Conservation (phyloP, 2,113 vertebrate species). For the Laticauda colubrina region DNA sequence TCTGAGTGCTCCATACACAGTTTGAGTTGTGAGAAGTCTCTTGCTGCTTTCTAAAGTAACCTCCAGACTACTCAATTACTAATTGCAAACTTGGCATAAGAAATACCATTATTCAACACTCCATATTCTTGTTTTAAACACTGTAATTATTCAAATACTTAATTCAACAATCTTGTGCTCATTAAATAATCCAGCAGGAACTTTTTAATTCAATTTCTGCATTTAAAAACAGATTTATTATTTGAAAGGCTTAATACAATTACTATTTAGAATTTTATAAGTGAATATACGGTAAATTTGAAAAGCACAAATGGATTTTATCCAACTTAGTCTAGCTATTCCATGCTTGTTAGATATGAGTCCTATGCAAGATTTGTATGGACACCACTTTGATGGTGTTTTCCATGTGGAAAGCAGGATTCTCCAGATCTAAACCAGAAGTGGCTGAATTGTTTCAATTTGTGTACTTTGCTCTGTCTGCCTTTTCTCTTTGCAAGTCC, state of each 20-base stretch:
- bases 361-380: neutral
- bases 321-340: constrained; percentile 11
- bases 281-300: neutral
- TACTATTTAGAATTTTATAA: constrained; percentile 22
- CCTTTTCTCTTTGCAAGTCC: neutral
- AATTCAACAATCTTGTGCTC: constrained; percentile 55
- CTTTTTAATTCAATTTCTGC: constrained; percentile 36
- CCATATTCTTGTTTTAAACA: constrained; percentile 49
- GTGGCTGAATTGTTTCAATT: neutral
- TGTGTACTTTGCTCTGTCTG: neutral
- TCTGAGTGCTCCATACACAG: neutral
- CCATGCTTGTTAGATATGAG: constrained; percentile 14
- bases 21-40: constrained; percentile 10
- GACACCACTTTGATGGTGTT: neutral
- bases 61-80: constrained; percentile 52
- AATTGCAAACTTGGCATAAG: constrained; percentile 42
- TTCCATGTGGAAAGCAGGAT: neutral
- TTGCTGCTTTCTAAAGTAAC: constrained; percentile 51
- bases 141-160: constrained; percentile 60
- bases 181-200: constrained; percentile 28
- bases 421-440: neutral
- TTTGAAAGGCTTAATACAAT: constrained; percentile 32
- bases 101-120: constrained; percentile 45
- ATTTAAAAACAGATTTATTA: neutral
- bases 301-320: constrained; percentile 5